phyloP scores from a whole-genome alignment of 2,113 vertebrate species.

The Trichechus manatus region DNA sequence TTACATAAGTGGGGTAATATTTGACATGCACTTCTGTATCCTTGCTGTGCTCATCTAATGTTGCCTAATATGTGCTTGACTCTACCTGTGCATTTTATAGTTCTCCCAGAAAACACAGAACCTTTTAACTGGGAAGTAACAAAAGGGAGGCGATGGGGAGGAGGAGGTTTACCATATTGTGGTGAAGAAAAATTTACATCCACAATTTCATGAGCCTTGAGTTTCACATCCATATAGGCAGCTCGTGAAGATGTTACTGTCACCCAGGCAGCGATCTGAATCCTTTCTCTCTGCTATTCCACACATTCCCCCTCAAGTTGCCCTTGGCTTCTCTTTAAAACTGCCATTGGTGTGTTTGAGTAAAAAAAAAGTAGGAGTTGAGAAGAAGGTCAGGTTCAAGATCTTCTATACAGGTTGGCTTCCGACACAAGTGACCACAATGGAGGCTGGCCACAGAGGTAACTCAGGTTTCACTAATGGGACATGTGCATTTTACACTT shows the following conservation, averaged over 20 bases:
- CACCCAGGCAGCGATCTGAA: not conserved
- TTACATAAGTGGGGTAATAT: accelerated
- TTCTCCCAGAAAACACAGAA: not conserved
- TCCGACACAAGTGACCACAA: not conserved
- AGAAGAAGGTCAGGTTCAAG: not conserved
- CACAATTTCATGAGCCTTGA: not conserved
- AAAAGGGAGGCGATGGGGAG: not conserved
- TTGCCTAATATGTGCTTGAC: not conserved
- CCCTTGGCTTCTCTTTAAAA: not conserved
- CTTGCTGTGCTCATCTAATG: not conserved
- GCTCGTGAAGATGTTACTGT: not conserved
- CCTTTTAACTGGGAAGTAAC: not conserved
- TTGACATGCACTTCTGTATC: not conserved
- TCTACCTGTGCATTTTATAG: too few relatives aligned
- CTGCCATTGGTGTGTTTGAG: not conserved
- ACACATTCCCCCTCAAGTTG: not conserved
- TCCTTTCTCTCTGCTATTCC: not conserved
- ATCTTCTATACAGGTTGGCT: not conserved
- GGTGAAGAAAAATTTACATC: not conserved
- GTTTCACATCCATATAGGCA: not conserved
- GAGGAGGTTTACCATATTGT: not conserved
- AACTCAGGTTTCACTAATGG: not conserved
- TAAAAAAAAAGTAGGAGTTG: not conserved
- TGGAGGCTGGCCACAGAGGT: not conserved
- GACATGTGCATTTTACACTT: not conserved